A percentile compares a stretch with the other conserved stretches of the same genome.
phyloP scores from a whole-genome alignment of 2,888 invertebrate species.

The Podotricha telesiphe region DNA sequence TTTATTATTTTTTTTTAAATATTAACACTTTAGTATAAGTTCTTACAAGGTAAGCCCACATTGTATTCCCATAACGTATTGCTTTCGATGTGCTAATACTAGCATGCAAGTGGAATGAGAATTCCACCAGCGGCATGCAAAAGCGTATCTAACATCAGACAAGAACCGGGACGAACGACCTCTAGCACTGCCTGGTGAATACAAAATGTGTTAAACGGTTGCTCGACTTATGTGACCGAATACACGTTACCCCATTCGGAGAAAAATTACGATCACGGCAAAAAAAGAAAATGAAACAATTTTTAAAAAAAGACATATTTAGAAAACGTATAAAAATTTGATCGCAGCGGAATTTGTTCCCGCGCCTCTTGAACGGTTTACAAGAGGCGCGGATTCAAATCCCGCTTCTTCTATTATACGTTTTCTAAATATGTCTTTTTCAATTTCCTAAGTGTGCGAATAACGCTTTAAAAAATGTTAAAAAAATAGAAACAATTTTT shows the following conservation, averaged over 20 bases:
- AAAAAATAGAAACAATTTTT: neutral
- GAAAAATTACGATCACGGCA: constrained; percentile 1
- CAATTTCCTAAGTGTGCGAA: too few species aligned
- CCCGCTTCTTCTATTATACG: too few species aligned
- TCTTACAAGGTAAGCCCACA: constrained; percentile 18
- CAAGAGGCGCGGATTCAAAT: too few species aligned
- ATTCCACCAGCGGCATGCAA: constrained; percentile 64
- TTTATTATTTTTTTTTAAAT: too few species aligned
- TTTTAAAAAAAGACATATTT: too few species aligned
- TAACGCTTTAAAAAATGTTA: too few species aligned
- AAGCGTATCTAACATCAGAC: constrained; percentile 68
- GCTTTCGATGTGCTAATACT: constrained; percentile 73
- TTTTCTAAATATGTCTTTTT: too few species aligned
- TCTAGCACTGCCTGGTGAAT: constrained; percentile 71
- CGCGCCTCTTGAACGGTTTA: too few species aligned
- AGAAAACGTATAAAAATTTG: too few species aligned
- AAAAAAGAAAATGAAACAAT: constrained; percentile 4
- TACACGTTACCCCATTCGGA: constrained; percentile 12
- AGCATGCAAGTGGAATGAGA: constrained; percentile 68
- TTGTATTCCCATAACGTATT: constrained; percentile 52
- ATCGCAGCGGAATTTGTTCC: too few species aligned
- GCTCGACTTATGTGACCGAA: constrained; percentile 54
- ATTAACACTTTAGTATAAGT: neutral
- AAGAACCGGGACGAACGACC: constrained; percentile 82
- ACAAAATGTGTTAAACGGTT: constrained; percentile 61